Evolutionary conservation across 2,797 vertebrate genomes (phyloP).

Genomic region (Falco novaeseelandiae): DNA sequence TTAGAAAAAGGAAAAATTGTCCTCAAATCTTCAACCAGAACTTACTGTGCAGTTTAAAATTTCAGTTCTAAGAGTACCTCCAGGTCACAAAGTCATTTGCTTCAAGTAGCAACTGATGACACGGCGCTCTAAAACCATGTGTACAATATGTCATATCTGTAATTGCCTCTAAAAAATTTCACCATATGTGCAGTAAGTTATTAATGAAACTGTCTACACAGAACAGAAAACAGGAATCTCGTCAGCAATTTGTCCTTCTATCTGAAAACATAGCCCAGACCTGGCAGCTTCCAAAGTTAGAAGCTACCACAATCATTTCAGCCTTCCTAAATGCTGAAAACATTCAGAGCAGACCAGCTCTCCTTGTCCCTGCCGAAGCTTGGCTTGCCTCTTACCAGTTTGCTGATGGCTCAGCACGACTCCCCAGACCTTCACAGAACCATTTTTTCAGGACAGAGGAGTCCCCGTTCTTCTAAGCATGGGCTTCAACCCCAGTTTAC

Average conservation of each 20-base stretch:
- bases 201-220: background rate
- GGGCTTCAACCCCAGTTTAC: background rate
- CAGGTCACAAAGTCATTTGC: background rate
- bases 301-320: background rate
- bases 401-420: background rate
- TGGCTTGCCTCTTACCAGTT: background rate
- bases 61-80: background rate
- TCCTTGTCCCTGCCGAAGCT: background rate
- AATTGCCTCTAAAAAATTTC: conserved; percentile 3
- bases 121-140: background rate
- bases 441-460: background rate
- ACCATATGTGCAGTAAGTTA: background rate
- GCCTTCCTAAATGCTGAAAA: background rate
- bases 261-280: background rate
- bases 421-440: background rate
- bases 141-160: background rate
- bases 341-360: background rate
- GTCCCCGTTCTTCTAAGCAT: background rate
- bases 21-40: background rate
- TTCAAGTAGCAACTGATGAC: background rate
- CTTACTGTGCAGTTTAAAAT: background rate
- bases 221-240: background rate
- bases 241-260: background rate
- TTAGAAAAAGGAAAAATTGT: background rate
- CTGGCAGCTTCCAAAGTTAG: background rate